These are phyloP conservation scores for Megaceryle alcyon DNA, from an alignment of 2,797 vertebrate genomes.

Conservation along the genomic window DNA sequence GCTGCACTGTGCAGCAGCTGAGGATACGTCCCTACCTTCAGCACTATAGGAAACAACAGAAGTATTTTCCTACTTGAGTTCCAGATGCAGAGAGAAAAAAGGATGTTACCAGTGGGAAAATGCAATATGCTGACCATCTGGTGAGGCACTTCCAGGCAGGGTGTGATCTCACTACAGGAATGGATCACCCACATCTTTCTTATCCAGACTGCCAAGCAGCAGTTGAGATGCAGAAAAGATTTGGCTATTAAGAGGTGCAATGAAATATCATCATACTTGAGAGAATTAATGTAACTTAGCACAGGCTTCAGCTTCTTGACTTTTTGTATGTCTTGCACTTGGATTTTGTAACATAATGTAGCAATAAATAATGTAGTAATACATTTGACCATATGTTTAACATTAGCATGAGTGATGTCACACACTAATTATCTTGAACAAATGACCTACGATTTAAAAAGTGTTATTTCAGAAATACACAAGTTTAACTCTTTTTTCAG, in stretches of 20 bases:
- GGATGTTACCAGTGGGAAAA: slow-evolving; percentile 64
- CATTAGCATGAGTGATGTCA: not conserved
- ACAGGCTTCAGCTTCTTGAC: slow-evolving; percentile 9
- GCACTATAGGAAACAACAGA: slow-evolving; percentile 55
- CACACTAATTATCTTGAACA: not conserved
- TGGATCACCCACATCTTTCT: slow-evolving; percentile 60
- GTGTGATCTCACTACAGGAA: slow-evolving; percentile 71
- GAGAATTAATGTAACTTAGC: slow-evolving; percentile 29
- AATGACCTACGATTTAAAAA: not conserved
- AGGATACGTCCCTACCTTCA: not conserved
- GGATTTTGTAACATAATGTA: not conserved
- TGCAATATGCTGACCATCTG: slow-evolving; percentile 72
- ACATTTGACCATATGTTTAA: not conserved
- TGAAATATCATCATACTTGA: slow-evolving; percentile 17
- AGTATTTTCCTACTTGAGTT: slow-evolving; percentile 67
- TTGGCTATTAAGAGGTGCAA: slow-evolving; percentile 42
- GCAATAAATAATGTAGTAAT: slow-evolving; percentile 1
- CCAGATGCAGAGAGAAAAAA: slow-evolving; percentile 60
- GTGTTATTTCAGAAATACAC: not conserved
- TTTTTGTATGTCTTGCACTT: not conserved
- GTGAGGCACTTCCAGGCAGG: slow-evolving; percentile 61
- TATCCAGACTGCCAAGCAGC: slow-evolving; percentile 42
- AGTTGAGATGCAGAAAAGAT: slow-evolving; percentile 25
- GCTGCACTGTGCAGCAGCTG: not conserved
- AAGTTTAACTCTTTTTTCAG: not conserved